Evolutionary conservation across 2,797 vertebrate species (phyloP).

Genomic region (Protosalanx chinensis): DNA sequence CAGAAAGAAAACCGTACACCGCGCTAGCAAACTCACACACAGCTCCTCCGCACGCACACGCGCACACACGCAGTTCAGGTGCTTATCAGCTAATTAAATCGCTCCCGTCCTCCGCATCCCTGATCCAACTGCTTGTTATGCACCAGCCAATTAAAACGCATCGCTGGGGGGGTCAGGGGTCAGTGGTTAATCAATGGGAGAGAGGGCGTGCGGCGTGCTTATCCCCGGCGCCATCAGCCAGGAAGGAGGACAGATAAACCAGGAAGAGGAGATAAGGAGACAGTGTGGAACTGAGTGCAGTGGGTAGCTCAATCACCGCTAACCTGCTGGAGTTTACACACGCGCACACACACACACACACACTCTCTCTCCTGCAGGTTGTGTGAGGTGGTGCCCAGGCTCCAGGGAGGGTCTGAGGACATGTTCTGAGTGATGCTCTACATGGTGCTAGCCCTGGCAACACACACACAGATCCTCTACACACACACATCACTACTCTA

Average conservation of each 20-base stretch:
- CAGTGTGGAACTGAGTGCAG: background rate
- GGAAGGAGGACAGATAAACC: slow-evolving; percentile 32
- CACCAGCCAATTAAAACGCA: slow-evolving; percentile 66
- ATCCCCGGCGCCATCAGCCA: slow-evolving; percentile 58
- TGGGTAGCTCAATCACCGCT: slow-evolving; percentile 28
- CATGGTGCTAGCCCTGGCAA: no score
- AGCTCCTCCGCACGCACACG: background rate
- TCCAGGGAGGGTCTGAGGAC: no score
- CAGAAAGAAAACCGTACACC: no score
- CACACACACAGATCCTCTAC: no score
- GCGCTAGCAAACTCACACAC: background rate
- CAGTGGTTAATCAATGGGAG: slow-evolving; percentile 74
- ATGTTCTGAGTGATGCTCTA: no score
- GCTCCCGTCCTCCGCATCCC: slow-evolving; percentile 33
- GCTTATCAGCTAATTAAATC: slow-evolving; percentile 73
- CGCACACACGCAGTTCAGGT: slow-evolving; percentile 33
- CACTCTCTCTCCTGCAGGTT: no score
- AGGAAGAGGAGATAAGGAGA: slow-evolving; percentile 45
- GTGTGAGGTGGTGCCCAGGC: no score
- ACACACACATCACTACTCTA: no score
- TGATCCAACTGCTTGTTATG: slow-evolving; percentile 57
- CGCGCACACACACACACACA: background rate
- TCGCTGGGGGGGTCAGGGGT: slow-evolving; percentile 59
- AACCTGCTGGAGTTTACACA: background rate
- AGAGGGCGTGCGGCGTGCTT: slow-evolving; percentile 34